Evolutionary conservation across 2,888 invertebrate genomes (phyloP).

Genomic region (Sylvicola cinctus): DNA sequence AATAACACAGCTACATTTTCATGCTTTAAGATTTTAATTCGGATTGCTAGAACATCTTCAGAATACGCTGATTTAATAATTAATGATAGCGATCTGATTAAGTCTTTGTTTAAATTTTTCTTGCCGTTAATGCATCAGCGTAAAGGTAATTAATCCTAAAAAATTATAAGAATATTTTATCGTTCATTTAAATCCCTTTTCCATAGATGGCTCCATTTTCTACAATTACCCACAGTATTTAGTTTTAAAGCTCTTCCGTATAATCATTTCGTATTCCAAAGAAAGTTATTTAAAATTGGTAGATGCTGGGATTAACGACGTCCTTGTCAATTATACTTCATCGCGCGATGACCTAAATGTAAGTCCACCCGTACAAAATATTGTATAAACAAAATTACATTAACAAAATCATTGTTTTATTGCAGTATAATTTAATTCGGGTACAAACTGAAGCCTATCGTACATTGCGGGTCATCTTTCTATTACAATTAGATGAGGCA

Average conservation of each 20-base stretch:
- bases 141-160: too few species aligned
- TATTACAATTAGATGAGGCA: conserved; percentile 15
- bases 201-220: conserved; percentile 17
- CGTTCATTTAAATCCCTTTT: too few species aligned
- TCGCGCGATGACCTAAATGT: conserved; percentile 19
- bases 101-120: conserved; percentile 35
- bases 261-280: conserved; percentile 36
- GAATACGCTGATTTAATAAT: conserved; percentile 41
- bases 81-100: conserved; percentile 40
- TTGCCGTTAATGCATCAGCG: conserved; percentile 25
- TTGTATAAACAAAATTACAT: conserved; percentile 1
- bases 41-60: conserved; percentile 57
- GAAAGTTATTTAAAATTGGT: conserved; percentile 11
- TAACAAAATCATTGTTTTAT: conserved; percentile 2
- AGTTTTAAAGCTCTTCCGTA: conserved; percentile 51
- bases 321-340: conserved; percentile 14
- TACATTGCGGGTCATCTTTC: conserved; percentile 17
- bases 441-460: conserved; percentile 38
- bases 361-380: neutral
- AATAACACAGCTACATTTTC: conserved; percentile 50
- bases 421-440: conserved; percentile 18
- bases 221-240: conserved; percentile 44
- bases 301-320: too few species aligned
- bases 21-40: conserved; percentile 56
- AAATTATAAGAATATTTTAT: too few species aligned